Base-by-base conservation (phyloP, 2,113 vertebrate genomes). In the Rhegmatorhina hoffmannsi region DNA sequence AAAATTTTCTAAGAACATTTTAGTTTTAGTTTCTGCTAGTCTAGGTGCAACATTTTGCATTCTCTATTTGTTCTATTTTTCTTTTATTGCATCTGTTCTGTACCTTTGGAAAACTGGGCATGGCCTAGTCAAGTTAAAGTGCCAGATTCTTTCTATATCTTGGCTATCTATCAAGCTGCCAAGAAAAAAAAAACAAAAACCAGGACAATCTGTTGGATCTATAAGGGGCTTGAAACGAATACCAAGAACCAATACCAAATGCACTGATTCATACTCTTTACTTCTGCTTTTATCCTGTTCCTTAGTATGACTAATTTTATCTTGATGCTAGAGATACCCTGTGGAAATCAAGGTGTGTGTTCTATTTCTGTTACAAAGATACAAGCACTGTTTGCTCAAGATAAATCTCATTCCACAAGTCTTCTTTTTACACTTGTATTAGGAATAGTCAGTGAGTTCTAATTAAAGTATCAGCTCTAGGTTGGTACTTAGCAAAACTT, bases 341-440 rank as follows among this genome's bases (percentile, higher is more conserved):
- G 13, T 88, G 83, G 79, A 96, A 95, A 70, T 63, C 56, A 38
- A 97, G 56, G 62, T 82, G 66, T 84, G 89, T 94, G 70, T 94
- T 95, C 63, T 89, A 24, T 96, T 93, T 97, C 68, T 94, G 62
- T 96, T 88, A 74, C 46, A 90, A 87, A 70, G 34, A 52, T 74
- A 38, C 80, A 50, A 83, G 75, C 38, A 3, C 46, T 85, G 5
- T 58, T 87, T 89, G 53, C 76, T 96, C 69, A 69, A 93, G 83
- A 62, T 82, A 59, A 92, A 79, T 84, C 89, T 89, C 0, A 10
- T 87, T 92, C 47, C 44, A 34, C 52, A 43, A 34, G 40, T 79
- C 76, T 94, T 81, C 62, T 93, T 96, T 78, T 96, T 88, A 82
- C 56, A 89, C 24, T 76, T 81, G 17, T 67, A 70, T 50, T 56